Base-by-base conservation (phyloP, 2,113 vertebrate species). In the Pipa parva region DNA sequence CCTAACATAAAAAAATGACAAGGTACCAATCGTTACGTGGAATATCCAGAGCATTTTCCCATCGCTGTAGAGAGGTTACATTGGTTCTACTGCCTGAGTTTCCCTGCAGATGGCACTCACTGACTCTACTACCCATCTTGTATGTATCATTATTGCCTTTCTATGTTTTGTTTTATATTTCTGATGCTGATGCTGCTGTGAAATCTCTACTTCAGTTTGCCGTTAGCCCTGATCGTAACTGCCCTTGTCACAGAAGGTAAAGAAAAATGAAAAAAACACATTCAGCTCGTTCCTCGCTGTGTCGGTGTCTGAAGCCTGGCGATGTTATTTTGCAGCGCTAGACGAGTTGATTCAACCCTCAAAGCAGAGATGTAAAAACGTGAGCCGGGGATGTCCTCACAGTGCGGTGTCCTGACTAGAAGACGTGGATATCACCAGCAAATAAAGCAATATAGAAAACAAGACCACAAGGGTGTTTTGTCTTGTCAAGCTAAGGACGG, bases 51-150 rank as follows among this genome's bases (percentile, higher is more conserved):
- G 64, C 42, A 59, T 25, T 36, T 29, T 18, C 31, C 7, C 18
- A 9, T 24, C 26, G 29, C 18, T 45, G n/a, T 31, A 8, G 39
- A 61, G 29, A 26, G 57, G 18, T 61, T 52, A 46, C 11, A 22
- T 45, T n/a, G 33, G 39, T 21, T 60, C 26, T 59, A 45, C 54
- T 59, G 60, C 50, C 42, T 63, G 18, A 48, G 26, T 27, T 63
- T 71, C 52, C 69, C 61, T 71, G 60, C 59, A 63, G 61, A 57
- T 63, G 61, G 61, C 61, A 63, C 60, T 71, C 39, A 63, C 52
- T 58, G 69, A 37, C 69, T 58, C 59, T 50, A 52, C 39, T 71
- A 39, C 61, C 60, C 48, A 60, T 45, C 64, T 51, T 55, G 49
- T 59, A 59, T n/a, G n/a, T 27, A 54, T 49, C 49, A 46, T 56